Base-by-base conservation (phyloP, 2,797 vertebrate species). In the Smutsia gigantea region DNA sequence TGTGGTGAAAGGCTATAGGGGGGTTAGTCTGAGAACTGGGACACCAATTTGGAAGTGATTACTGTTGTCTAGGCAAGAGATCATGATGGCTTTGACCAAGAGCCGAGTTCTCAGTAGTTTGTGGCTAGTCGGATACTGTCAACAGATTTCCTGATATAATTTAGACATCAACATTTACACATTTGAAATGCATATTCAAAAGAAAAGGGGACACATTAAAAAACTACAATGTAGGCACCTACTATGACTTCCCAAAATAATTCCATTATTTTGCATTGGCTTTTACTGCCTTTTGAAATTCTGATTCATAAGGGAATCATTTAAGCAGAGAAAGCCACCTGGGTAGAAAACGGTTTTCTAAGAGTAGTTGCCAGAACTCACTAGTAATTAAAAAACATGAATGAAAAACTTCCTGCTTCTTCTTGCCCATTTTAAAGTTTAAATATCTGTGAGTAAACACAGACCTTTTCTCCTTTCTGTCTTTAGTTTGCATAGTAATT, bases 241-340 rank as follows among this genome's bases (percentile, higher is more conserved):
- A 55, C 4, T 31, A n/a, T 72, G 46, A 74, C 42, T 82, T 95
- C n/a, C 59, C 12, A 53, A 79, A 86, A 29, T 55, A 87, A 74
- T 81, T 18, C 37, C 17, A 34, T 63, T 81, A 59, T 59, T 82
- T 75, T 68, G 21, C 59, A 42, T 2, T 59, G 75, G 42, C 29
- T 79, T 74, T 66, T 53, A n/a, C 51, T 75, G 17, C 42, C 68
- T 39, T 90, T 94, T 75, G 82, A 87, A 90, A 46, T 75, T 87
- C 51, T 53, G 72, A 85, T 71, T 75, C 81, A 61, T 68, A 64
- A 78, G 55, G 42, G 74, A 51, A 59, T 90, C 18, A 25, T 49
- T 81, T 79, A 81, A 86, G 21, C n/a, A 69, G 31, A 90, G 75
- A 61, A 92, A 75, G 7, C 37, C 74, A 39, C 39, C 86, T 57